Percentiles rank a stretch among this genome's conserved stretches.
Evolutionary conservation across 2,888 invertebrate species (phyloP).

Genomic region (Polyploca ridens): DNA sequence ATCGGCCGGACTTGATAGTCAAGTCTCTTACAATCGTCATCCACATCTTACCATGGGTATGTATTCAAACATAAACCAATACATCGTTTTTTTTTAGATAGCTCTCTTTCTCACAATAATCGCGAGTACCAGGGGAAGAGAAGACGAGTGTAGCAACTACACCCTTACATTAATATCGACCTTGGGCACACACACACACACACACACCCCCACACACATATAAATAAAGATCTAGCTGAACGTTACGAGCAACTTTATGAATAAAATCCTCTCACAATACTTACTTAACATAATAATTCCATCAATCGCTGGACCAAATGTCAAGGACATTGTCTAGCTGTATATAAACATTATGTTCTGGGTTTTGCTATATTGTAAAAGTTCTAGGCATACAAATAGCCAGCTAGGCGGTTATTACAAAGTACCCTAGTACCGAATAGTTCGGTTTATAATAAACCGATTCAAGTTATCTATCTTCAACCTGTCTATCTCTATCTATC

Average conservation of each 20-base stretch:
- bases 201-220: neutral
- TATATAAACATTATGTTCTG: neutral
- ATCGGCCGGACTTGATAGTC: too few species aligned
- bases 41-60: too few species aligned
- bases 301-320: neutral
- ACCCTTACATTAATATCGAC: neutral
- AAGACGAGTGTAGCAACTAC: neutral
- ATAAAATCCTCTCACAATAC: neutral
- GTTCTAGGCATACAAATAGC: too few species aligned
- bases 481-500: too few species aligned
- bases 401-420: too few species aligned
- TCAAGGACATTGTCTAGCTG: neutral
- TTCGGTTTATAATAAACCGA: too few species aligned
- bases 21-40: too few species aligned
- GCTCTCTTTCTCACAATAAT: too few species aligned
- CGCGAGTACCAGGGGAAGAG: neutral
- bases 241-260: constrained; percentile 5
- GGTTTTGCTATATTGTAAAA: neutral
- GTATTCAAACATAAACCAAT: too few species aligned
- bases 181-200: neutral
- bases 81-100: too few species aligned
- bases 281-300: neutral
- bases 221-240: neutral
- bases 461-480: too few species aligned
- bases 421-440: too few species aligned